Conservation (phyloP, 2,113 vertebrate species). For the Phrynosoma blainvillii region DNA sequence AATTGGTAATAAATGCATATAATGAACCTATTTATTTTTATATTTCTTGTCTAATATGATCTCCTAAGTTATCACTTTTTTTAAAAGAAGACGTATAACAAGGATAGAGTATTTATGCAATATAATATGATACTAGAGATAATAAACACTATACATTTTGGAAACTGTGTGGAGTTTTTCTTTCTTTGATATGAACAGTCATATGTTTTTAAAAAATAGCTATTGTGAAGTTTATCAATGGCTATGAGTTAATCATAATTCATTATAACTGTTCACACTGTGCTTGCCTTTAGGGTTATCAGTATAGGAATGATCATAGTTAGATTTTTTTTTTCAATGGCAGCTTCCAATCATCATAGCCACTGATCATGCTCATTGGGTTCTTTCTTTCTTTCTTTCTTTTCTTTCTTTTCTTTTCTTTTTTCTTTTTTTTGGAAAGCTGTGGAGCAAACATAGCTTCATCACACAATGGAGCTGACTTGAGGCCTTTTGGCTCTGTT, state of each 20-base stretch:
- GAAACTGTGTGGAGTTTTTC: constrained; percentile 61
- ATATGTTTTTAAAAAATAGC: neutral
- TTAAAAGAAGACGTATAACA: constrained; percentile 90
- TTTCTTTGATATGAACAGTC: constrained; percentile 54
- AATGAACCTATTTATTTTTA: constrained; percentile 99
- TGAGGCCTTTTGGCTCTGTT: neutral
- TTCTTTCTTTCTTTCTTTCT: too few relatives aligned
- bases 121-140: constrained; percentile 89
- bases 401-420: too few relatives aligned
- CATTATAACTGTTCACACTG: neutral
- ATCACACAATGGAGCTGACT: too few relatives aligned
- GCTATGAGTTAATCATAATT: neutral
- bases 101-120: constrained; percentile 99
- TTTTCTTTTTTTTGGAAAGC: too few relatives aligned
- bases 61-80: constrained; percentile 93
- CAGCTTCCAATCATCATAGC: too few relatives aligned
- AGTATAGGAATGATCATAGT: neutral
- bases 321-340: too few relatives aligned
- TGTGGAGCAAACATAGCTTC: too few relatives aligned
- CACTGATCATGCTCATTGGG: too few relatives aligned
- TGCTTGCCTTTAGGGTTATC: neutral
- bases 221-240: neutral
- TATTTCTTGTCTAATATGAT: constrained; percentile 97
- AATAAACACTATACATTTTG: constrained; percentile 81
- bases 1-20: constrained; percentile 85